Evolutionary conservation across 2,888 invertebrate species (phyloP).

Genomic region (Meandrusa payeni): DNA sequence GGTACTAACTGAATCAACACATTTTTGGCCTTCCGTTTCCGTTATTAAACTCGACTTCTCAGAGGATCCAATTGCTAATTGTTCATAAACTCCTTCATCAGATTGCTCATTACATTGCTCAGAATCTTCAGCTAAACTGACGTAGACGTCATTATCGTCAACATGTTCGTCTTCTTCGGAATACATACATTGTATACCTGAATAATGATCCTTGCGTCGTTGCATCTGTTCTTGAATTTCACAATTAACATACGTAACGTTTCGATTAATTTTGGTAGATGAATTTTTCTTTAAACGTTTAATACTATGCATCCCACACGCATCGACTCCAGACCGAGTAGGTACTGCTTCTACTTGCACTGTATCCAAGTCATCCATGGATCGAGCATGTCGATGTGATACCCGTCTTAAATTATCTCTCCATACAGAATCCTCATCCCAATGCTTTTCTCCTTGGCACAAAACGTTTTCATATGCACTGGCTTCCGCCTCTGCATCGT

Average conservation of each 20-base stretch:
- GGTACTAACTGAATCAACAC: constrained; percentile 33
- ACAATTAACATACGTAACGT: constrained; percentile 90
- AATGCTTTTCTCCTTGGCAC: constrained; percentile 85
- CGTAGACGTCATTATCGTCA: constrained; percentile 77
- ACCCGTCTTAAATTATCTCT: constrained; percentile 88
- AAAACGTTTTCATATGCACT: constrained; percentile 69
- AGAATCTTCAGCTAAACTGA: constrained; percentile 65
- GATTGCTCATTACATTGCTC: constrained; percentile 43
- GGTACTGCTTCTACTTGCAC: constrained; percentile 45
- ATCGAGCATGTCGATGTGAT: constrained; percentile 90
- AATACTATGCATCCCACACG: constrained; percentile 64
- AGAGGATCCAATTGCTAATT: constrained; percentile 65
- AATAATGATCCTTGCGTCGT: constrained; percentile 49
- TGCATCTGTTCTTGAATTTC: constrained; percentile 78
- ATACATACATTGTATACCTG: constrained; percentile 37
- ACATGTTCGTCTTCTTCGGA: constrained; percentile 50
- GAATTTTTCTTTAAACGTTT: constrained; percentile 62
- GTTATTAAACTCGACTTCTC: constrained; percentile 35
- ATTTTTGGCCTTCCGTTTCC: constrained; percentile 27
- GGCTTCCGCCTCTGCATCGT: constrained; percentile 69
- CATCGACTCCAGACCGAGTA: constrained; percentile 48
- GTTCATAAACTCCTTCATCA: constrained; percentile 81
- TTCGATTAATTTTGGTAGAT: constrained; percentile 81
- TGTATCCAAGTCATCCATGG: constrained; percentile 89
- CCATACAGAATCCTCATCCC: constrained; percentile 93